phyloP scores from a whole-genome alignment of 1,140 invertebrate species.

The Thaumatotibia leucotreta region DNA sequence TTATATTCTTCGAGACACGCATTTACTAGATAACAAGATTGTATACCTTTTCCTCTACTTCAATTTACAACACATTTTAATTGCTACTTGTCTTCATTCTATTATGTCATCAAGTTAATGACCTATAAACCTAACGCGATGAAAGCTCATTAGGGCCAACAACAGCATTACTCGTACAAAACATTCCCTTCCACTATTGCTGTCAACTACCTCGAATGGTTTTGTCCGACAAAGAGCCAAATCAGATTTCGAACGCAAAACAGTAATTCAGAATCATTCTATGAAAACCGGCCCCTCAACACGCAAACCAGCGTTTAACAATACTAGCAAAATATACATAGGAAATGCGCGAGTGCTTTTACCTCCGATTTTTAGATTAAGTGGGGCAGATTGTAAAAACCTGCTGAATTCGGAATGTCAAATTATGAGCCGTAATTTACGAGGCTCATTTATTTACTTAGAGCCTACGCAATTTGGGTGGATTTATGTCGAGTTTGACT shows the following conservation, averaged over 20 bases:
- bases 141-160: not conserved
- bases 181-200: not conserved
- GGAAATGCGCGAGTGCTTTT: not conserved
- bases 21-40: too few species aligned
- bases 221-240: not conserved
- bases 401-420: constrained; percentile 1
- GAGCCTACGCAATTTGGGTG: constrained; percentile 9
- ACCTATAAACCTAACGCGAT: not conserved
- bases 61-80: too few species aligned
- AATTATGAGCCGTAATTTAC: constrained; percentile 2
- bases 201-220: not conserved
- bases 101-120: not conserved
- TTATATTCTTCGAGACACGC: too few species aligned
- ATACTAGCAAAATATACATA: constrained; percentile 6
- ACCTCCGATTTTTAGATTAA: not conserved
- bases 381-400: constrained; percentile 1
- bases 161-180: not conserved
- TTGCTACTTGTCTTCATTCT: too few species aligned
- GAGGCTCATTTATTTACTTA: not conserved
- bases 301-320: constrained; percentile 10
- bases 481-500: constrained; percentile 9
- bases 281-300: not conserved
- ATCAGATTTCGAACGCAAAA: constrained; percentile 11
- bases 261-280: constrained; percentile 1
- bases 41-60: too few species aligned